Evolutionary conservation across 2,888 invertebrate species (phyloP).

Genomic region (Oscheius myriophilus): DNA sequence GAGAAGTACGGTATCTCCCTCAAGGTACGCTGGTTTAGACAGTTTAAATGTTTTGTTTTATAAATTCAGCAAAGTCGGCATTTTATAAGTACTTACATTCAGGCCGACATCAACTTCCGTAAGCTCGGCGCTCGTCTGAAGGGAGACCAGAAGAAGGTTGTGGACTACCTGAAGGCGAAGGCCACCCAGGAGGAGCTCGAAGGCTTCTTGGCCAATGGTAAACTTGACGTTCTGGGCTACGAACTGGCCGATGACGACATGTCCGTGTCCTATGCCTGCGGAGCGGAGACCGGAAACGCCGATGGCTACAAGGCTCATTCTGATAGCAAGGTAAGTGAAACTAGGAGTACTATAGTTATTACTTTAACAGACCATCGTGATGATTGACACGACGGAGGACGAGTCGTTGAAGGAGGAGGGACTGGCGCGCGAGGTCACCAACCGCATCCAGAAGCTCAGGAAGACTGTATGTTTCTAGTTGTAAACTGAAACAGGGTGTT

Average conservation of each 20-base stretch:
- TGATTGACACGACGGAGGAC: slow-evolving; percentile 88
- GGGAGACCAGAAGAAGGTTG: slow-evolving; percentile 87
- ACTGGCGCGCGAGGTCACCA: slow-evolving; percentile 91
- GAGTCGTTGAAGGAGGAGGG: slow-evolving; percentile 93
- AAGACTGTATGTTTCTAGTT: slow-evolving; percentile 78
- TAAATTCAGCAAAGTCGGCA: too few relatives aligned
- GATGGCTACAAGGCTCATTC: slow-evolving; percentile 54
- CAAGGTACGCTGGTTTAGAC: slow-evolving; percentile 70
- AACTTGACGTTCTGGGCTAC: slow-evolving; percentile 82
- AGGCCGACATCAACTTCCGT: slow-evolving; percentile 93
- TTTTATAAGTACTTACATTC: neutral
- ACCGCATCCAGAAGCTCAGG: slow-evolving; percentile 91
- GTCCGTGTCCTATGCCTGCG: slow-evolving; percentile 77
- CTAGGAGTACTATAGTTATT: neutral
- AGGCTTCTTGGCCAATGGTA: slow-evolving; percentile 78
- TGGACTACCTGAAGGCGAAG: slow-evolving; percentile 80
- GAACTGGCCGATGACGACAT: slow-evolving; percentile 74
- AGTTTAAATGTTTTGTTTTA: too few relatives aligned
- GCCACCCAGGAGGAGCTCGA: slow-evolving; percentile 84
- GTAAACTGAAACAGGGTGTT: neutral
- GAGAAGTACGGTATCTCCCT: slow-evolving; percentile 89
- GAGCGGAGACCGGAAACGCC: slow-evolving; percentile 30
- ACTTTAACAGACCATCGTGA: slow-evolving; percentile 78
- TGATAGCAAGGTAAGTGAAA: slow-evolving; percentile 42
- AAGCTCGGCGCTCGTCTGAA: slow-evolving; percentile 87